phyloP scores from a whole-genome alignment of 2,888 invertebrate species.

The Anthophora plumipes region DNA sequence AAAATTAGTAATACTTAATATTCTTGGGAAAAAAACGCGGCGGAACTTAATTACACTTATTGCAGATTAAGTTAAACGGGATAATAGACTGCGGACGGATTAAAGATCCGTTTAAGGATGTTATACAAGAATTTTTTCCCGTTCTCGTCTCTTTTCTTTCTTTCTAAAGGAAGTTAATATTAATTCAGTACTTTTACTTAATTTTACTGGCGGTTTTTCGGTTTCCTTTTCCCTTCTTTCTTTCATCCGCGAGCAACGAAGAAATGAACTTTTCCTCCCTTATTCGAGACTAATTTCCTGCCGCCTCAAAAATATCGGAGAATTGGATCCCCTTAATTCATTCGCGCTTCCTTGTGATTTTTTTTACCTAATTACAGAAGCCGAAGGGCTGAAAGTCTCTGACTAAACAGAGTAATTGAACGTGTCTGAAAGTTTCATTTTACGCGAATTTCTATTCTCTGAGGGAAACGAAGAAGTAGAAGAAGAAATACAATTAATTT shows the following conservation, averaged over 20 bases:
- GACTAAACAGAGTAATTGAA: conserved; percentile 5
- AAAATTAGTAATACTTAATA: too few relatives aligned
- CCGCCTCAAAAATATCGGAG: conserved; percentile 32
- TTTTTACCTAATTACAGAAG: conserved; percentile 20
- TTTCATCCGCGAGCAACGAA: not conserved
- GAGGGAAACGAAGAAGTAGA: not conserved
- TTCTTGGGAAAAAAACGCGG: too few relatives aligned
- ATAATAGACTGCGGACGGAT: not conserved
- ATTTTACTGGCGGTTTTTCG: not conserved
- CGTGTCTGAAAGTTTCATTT: conserved; percentile 3
- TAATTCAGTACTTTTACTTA: conserved; percentile 23
- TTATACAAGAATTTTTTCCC: not conserved
- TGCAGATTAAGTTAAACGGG: too few relatives aligned
- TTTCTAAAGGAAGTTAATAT: conserved; percentile 10
- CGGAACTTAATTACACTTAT: too few relatives aligned
- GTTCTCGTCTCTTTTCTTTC: too few relatives aligned
- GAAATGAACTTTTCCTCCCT: conserved; percentile 30
- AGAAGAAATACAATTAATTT: not conserved
- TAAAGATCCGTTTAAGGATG: not conserved
- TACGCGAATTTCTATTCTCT: not conserved
- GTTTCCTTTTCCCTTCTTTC: too few relatives aligned
- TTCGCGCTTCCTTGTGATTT: conserved; percentile 16
- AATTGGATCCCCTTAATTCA: conserved; percentile 29
- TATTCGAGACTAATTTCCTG: conserved; percentile 31
- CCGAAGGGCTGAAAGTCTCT: conserved; percentile 12